Evolutionary conservation across 2,113 vertebrate genomes (phyloP).

Genomic region (Nestor notabilis): DNA sequence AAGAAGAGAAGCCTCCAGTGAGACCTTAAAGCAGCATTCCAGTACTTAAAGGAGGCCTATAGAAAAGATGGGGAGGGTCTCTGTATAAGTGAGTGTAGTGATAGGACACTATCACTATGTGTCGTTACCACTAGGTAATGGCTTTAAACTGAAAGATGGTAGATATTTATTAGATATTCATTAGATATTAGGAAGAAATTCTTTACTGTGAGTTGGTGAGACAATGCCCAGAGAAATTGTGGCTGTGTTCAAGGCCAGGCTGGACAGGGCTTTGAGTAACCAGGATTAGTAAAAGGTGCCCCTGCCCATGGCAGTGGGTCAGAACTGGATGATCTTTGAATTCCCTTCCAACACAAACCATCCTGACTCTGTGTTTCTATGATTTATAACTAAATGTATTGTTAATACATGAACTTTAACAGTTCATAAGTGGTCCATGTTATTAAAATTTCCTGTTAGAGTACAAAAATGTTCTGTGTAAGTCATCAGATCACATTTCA

Average conservation of each 20-base stretch:
- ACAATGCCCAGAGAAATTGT: not conserved
- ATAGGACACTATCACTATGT: not conserved
- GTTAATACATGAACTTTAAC: not conserved
- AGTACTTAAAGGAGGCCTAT: rapidly evolving
- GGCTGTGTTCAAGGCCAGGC: not conserved
- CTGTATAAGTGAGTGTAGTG: not conserved
- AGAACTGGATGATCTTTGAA: not conserved
- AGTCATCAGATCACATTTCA: not conserved
- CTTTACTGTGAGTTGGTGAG: not conserved
- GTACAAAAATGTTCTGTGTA: not conserved
- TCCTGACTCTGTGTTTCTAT: not conserved
- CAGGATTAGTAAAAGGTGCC: too few species aligned
- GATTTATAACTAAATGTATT: not conserved
- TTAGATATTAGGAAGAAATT: not conserved
- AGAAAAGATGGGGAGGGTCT: not conserved
- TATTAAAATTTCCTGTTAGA: not conserved
- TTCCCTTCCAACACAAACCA: not conserved
- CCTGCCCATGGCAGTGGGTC: not conserved
- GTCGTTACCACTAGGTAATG: not conserved
- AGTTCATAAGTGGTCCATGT: not conserved
- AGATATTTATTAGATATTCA: not conserved
- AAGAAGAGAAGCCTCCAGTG: not conserved
- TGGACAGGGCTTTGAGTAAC: not conserved
- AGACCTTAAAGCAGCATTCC: not conserved
- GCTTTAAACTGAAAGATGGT: not conserved